Percentiles rank a stretch among this genome's conserved stretches.
These are phyloP conservation scores for Drosophila sproati DNA, from an alignment of 1,140 invertebrate species.

Conservation along the genomic window DNA sequence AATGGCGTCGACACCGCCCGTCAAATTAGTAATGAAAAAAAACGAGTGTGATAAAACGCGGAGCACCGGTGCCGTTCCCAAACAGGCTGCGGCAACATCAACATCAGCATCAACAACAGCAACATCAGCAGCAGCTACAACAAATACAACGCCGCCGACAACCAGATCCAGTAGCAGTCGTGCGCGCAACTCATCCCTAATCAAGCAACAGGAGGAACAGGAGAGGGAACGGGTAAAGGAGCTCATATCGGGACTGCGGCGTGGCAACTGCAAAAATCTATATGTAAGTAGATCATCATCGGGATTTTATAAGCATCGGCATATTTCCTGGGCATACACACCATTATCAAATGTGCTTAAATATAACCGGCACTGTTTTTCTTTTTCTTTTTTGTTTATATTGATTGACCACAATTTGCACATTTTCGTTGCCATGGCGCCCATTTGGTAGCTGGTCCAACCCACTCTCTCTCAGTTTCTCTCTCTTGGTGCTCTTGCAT, in stretches of 20 bases:
- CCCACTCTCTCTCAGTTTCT: slow-evolving; percentile 9
- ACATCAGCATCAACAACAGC: slow-evolving; percentile 37
- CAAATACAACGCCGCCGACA: slow-evolving; percentile 45
- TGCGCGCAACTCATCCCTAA: slow-evolving; percentile 33
- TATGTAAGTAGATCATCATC: slow-evolving; percentile 58
- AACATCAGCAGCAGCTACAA: slow-evolving; percentile 33
- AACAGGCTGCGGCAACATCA: slow-evolving; percentile 30
- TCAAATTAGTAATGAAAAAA: slow-evolving; percentile 52
- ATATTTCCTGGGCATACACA: background rate
- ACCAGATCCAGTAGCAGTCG: slow-evolving; percentile 36
- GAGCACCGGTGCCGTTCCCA: slow-evolving; percentile 58
- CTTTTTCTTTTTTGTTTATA: slow-evolving; percentile 18
- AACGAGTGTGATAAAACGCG: slow-evolving; percentile 43
- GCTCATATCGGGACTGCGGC: slow-evolving; percentile 59
- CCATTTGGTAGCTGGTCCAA: slow-evolving; percentile 17
- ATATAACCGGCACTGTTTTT: background rate
- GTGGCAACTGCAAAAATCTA: slow-evolving; percentile 60
- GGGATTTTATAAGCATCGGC: background rate
- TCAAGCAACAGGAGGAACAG: slow-evolving; percentile 55
- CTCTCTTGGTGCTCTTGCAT: slow-evolving; percentile 51
- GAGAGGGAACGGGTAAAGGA: slow-evolving; percentile 61
- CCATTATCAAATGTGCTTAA: background rate
- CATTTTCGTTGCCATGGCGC: slow-evolving; percentile 51
- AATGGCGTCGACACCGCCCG: slow-evolving; percentile 62
- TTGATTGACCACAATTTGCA: slow-evolving; percentile 15